Evolutionary conservation across 2,797 vertebrate genomes (phyloP).

Genomic region (Rousettus madagascariensis): DNA sequence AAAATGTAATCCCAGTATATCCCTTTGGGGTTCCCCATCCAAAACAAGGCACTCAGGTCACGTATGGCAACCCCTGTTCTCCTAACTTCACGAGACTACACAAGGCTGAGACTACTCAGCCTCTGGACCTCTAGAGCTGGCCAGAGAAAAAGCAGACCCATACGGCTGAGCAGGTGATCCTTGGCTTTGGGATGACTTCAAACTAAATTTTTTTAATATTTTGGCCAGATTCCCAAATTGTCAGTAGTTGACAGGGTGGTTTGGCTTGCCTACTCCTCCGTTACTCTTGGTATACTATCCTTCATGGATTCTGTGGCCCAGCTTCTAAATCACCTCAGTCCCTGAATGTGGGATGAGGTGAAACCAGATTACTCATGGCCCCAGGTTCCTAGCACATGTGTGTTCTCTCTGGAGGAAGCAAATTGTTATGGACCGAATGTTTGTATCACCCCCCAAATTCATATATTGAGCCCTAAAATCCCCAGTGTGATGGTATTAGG

Average conservation of each 20-base stretch:
- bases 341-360: not conserved
- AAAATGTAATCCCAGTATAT: not conserved
- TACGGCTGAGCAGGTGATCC: not conserved
- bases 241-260: not conserved
- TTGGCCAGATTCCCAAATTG: not conserved
- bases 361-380: not conserved
- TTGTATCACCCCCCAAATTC: not conserved
- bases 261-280: not conserved
- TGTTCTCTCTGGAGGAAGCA: not conserved
- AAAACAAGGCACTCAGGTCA: not conserved
- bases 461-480: not conserved
- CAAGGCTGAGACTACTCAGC: not conserved
- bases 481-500: not conserved
- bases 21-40: not conserved
- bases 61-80: not conserved
- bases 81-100: not conserved
- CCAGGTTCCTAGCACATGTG: not conserved
- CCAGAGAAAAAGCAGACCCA: not conserved
- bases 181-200: not conserved
- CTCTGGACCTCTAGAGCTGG: not conserved
- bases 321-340: not conserved
- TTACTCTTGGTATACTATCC: not conserved
- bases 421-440: not conserved
- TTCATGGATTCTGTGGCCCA: not conserved
- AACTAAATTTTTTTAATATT: not conserved